These are phyloP conservation scores for Daubentonia madagascariensis DNA, from an alignment of 2,113 vertebrate genomes.

Conservation along the genomic window DNA sequence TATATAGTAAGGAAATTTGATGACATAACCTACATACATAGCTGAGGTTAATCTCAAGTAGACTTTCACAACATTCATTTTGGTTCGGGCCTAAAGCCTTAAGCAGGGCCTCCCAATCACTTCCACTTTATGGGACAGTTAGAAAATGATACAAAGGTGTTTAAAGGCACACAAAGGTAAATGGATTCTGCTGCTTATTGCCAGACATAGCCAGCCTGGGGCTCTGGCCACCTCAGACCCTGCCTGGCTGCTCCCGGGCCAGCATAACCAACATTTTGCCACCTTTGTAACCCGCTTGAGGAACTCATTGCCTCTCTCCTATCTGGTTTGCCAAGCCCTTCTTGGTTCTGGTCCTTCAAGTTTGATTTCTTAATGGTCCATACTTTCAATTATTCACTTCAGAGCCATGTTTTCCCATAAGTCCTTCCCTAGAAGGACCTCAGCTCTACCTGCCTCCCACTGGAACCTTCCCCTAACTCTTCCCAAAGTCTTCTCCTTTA, in stretches of 20 bases:
- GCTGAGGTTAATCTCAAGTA: not conserved
- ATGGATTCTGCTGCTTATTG: not conserved
- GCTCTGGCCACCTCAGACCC: not conserved
- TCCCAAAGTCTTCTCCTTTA: not conserved
- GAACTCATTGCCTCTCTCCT: not conserved
- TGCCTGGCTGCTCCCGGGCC: accelerated
- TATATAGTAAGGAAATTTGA: not conserved
- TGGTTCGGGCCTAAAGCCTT: not conserved
- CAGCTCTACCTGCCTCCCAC: not conserved
- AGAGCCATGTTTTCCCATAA: not conserved
- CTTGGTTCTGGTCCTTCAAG: not conserved
- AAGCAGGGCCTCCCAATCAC: not conserved
- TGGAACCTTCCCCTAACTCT: not conserved
- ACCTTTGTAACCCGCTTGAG: no score
- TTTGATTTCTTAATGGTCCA: not conserved
- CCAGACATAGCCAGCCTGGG: not conserved
- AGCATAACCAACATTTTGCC: accelerated
- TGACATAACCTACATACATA: not conserved
- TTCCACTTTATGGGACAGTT: not conserved
- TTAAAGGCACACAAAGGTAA: not conserved
- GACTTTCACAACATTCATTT: not conserved
- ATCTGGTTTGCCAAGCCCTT: not conserved
- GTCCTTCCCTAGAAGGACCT: not conserved
- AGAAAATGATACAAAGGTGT: not conserved
- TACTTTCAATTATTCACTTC: not conserved